Conservation (phyloP, 2,113 vertebrate species). For the Cyprinodon brontotheroides region DNA sequence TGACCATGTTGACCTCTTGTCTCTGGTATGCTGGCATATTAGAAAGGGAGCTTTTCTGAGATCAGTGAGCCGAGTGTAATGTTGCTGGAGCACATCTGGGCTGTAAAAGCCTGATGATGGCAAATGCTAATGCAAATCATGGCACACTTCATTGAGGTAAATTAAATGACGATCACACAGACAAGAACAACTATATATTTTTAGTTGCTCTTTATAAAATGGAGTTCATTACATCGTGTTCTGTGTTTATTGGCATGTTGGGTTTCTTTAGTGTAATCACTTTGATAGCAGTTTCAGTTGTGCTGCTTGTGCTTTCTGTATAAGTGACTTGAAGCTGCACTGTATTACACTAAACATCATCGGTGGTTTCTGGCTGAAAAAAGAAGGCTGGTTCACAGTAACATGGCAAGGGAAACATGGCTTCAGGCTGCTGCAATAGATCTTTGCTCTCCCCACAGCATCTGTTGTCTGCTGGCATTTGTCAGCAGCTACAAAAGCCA, state of each 20-base stretch:
- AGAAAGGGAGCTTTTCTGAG: background rate
- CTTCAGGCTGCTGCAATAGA: conserved; percentile 60
- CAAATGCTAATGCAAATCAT: conserved; percentile 30
- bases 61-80: conserved; percentile 8
- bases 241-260: background rate
- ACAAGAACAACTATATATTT: conserved; percentile 13
- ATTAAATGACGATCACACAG: conserved; percentile 35
- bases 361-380: conserved; percentile 9
- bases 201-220: background rate
- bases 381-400: conserved; percentile 21
- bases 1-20: conserved; percentile 23
- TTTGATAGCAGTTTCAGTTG: background rate
- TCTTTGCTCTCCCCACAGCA: conserved; percentile 69
- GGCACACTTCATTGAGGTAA: conserved; percentile 20
- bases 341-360: conserved; percentile 10
- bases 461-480: conserved; percentile 76
- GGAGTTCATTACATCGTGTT: conserved; percentile 1
- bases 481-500: conserved; percentile 55
- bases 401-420: conserved; percentile 29
- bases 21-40: conserved; percentile 1
- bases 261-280: background rate
- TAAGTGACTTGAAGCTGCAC: conserved; percentile 2
- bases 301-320: background rate
- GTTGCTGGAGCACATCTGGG: conserved; percentile 52
- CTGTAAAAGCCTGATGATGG: conserved; percentile 35